Evolutionary conservation across 2,797 vertebrate species (phyloP), one percentile per base, ranked within the genome.

Genomic region (Gymnoscopelus braueri): DNA sequence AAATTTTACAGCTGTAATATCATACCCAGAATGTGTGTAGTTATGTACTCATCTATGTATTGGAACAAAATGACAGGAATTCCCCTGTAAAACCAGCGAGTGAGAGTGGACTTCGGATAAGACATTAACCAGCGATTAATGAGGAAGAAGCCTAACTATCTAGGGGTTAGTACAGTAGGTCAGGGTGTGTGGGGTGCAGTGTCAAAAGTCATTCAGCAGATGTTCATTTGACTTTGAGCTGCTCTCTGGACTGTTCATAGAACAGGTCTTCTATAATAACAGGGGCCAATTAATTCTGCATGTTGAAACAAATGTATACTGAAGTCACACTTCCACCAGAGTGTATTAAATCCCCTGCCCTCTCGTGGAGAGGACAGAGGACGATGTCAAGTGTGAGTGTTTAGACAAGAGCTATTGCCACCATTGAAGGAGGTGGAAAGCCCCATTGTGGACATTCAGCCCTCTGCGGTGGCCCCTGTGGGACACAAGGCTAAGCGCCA

Each of bases 401-500:
- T 2, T 35, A 67, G 55, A 69, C 60, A 54, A 74, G 73, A 77
- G 47, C 19, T 53, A 49, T 5, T 1, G 39, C 62, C 47, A 65
- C 53, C 71, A 68, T 50, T 65, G 65, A 48, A 55, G 57, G 32
- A 72, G 52, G 39, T 44, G 4, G 51, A 60, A 64, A 47, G 66
- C 52, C 74, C 69, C 14, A 32, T 4, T 2, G 24, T 48, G 39
- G 67, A 64, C 47, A 13, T 14, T 19, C 29, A 9, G 50, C 63
- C 66, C 48, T 5, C 64, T 47, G 6, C 5, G 23, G 73, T 3
- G 54, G 23, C 11, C 47, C 24, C 15, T 8, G 3, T 23, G 29
- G 72, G 71, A 77, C 56, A 69, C 47, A 14, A 54, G 52, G 52
- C 23, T 15, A 23, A 48, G 60, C 55, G 65, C 67, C 60, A 50